Evolutionary conservation across 2,797 vertebrate species (phyloP), one percentile per base, ranked within the genome.

Genomic region (Gallinago stenura): DNA sequence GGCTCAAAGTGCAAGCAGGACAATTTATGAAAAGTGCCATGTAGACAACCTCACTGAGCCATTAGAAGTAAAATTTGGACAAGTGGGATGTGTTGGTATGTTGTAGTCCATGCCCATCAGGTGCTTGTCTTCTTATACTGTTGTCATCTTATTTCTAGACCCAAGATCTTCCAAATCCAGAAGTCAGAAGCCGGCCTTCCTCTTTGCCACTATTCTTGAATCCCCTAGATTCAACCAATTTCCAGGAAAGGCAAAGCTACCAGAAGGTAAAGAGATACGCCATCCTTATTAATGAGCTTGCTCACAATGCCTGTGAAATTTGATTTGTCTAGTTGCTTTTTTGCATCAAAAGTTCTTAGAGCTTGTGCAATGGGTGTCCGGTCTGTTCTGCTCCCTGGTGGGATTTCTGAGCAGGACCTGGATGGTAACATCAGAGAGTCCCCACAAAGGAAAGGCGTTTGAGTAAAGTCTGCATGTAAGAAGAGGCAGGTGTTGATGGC

Each of bases 141-240:
- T 26, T 91, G 20, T 76, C 56, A 7, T 37, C 43, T 84, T 66
- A 19, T 88, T 93, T 88, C 60, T 65, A 97, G 96, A 89, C 37
- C 26, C 33, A 82, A 70, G 84, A 68, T 71, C 62, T 76, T 91
- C 33, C 64, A 71, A 60, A 70, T 35, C 50, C 56, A 57, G 77
- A 69, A 82, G 31, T 58, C 43, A 96, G 90, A 96, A 48, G 33
- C 53, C 69, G 96, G 0, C 79, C 94, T 24, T 91, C 69, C 72
- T 97, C 96, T 83, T 82, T 91, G 39, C 97, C 97, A 6, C 28
- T 89, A 0, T 41, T 13, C 9, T 46, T 58, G 6, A 84, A 53
- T 89, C 71, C 92, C 46, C 0, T 3, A 58, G 68, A 26, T 62
- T 11, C 2, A 6, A 18, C 15, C 53, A 60, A 7, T 64, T 35